Evolutionary conservation across 1,140 invertebrate genomes (phyloP).

Genomic region (Nixonia krombeini): DNA sequence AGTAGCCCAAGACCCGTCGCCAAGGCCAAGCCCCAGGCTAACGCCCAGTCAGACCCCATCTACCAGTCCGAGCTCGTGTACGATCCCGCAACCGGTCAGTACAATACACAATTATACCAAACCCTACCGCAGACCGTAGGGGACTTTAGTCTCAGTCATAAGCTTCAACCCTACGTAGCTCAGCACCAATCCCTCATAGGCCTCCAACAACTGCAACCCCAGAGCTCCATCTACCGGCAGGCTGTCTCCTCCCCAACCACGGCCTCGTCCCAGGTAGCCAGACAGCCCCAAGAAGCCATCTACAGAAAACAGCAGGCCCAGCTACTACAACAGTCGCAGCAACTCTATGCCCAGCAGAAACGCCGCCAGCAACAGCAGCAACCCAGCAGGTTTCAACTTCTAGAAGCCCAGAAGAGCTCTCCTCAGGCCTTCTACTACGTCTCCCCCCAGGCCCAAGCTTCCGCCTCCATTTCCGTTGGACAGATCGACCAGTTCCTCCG

Average conservation of each 20-base stretch:
- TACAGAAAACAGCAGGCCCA: constrained; percentile 82
- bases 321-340: constrained; percentile 79
- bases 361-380: constrained; percentile 74
- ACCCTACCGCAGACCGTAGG: constrained; percentile 80
- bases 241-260: constrained; percentile 69
- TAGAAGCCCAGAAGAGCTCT: constrained; percentile 63
- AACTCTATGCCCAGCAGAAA: constrained; percentile 81
- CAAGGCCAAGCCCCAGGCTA: constrained; percentile 51
- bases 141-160: constrained; percentile 79
- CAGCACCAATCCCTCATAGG: constrained; percentile 69
- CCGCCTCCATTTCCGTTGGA: constrained; percentile 71
- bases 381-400: constrained; percentile 65
- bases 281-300: constrained; percentile 75
- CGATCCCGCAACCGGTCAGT: constrained; percentile 83
- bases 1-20: constrained; percentile 55
- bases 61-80: constrained; percentile 84
- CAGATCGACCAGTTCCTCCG: constrained; percentile 87
- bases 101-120: constrained; percentile 85
- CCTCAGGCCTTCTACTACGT: constrained; percentile 84
- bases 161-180: constrained; percentile 81
- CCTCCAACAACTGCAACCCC: constrained; percentile 53
- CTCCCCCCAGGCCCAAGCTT: constrained; percentile 39
- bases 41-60: constrained; percentile 71
- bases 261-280: constrained; percentile 41
- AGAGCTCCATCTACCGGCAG: constrained; percentile 57